These are phyloP conservation scores for Petrocephalus microphthalmus DNA, from an alignment of 2,113 vertebrate genomes.

Conservation along the genomic window DNA sequence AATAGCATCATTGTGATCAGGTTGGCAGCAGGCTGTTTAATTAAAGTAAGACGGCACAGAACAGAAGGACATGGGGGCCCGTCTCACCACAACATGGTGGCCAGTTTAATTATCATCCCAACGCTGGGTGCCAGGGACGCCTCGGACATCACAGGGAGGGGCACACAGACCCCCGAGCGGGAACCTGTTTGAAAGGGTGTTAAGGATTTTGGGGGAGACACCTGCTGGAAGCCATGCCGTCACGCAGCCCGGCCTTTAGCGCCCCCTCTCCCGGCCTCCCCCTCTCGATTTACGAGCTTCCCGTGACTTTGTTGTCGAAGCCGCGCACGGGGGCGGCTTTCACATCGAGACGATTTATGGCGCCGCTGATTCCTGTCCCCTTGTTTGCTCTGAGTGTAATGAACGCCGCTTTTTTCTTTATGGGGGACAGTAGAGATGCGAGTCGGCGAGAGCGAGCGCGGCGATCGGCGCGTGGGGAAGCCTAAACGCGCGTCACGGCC, in stretches of 20 bases:
- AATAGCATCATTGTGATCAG: not conserved
- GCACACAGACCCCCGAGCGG: not conserved
- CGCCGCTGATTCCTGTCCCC: not conserved
- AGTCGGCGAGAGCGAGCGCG: constrained; percentile 41
- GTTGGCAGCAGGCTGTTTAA: constrained; percentile 3
- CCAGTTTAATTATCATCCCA: not conserved
- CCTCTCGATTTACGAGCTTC: not conserved
- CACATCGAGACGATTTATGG: not conserved
- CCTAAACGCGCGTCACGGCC: constrained; percentile 43
- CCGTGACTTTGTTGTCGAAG: not conserved
- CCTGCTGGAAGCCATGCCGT: not conserved
- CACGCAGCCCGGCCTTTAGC: not conserved
- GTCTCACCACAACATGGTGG: constrained; percentile 1
- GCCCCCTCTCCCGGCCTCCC: not conserved
- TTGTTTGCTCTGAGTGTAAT: not conserved
- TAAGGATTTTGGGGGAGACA: not conserved
- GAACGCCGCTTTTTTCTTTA: constrained; percentile 20
- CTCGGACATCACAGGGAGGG: not conserved
- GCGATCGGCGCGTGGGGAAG: constrained; percentile 37
- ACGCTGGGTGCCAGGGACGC: not conserved
- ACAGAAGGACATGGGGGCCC: not conserved
- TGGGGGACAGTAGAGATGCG: constrained; percentile 53
- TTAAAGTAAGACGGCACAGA: not conserved
- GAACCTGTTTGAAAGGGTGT: not conserved
- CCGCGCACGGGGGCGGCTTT: not conserved